phyloP scores from a whole-genome alignment of 2,888 invertebrate genomes.

The Agrotis exclamationis region DNA sequence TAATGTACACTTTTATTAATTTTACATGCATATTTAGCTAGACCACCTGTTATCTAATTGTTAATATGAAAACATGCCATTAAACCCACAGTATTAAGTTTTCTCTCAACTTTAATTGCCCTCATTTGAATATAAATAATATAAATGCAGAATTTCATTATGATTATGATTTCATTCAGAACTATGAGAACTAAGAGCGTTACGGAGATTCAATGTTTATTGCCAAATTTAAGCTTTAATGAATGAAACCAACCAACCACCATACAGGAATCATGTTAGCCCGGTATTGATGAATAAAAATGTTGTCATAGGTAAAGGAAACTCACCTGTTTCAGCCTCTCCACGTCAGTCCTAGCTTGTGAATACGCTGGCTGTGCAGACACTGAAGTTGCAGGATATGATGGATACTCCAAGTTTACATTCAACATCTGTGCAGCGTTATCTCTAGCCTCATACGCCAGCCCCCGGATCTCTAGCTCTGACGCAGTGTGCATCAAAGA shows the following conservation, averaged over 20 bases:
- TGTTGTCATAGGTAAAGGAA: constrained; percentile 5
- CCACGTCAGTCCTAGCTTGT: constrained; percentile 86
- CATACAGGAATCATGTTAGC: constrained; percentile 14
- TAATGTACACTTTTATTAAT: constrained; percentile 29
- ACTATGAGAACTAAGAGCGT: not conserved
- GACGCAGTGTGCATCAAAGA: constrained; percentile 93
- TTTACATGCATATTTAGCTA: constrained; percentile 41
- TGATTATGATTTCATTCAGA: constrained; percentile 19
- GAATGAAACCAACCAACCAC: constrained; percentile 4
- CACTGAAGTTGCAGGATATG: constrained; percentile 81
- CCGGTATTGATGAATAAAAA: constrained; percentile 27
- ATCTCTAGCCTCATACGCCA: constrained; percentile 91
- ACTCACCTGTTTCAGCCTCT: constrained; percentile 88
- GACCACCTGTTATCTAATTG: constrained; percentile 59
- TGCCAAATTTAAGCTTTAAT: constrained; percentile 11
- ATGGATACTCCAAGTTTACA: constrained; percentile 89
- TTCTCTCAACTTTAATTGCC: constrained; percentile 57
- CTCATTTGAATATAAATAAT: constrained; percentile 61
- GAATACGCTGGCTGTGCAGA: constrained; percentile 73
- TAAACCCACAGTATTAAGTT: constrained; percentile 52
- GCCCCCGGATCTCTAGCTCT: constrained; percentile 93
- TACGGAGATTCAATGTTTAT: constrained; percentile 38
- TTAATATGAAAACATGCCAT: constrained; percentile 60
- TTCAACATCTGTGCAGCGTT: constrained; percentile 90
- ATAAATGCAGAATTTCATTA: constrained; percentile 54